Evolutionary conservation across 2,113 vertebrate species (phyloP).

Genomic region (Sturnus vulgaris): DNA sequence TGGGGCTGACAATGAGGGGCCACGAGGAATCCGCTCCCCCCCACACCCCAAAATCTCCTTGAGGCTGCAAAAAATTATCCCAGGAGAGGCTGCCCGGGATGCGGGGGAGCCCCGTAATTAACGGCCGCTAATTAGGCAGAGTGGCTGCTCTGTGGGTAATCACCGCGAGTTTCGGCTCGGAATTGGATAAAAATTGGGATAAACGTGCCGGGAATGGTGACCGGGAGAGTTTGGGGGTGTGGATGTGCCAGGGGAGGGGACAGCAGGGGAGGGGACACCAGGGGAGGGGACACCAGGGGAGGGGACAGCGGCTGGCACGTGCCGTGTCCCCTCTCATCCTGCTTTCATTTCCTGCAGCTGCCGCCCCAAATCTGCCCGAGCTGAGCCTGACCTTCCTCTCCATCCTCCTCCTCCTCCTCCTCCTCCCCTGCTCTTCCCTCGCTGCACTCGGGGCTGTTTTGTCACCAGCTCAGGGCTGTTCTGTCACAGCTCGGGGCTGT

Average conservation of each 20-base stretch:
- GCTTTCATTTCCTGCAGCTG: accelerated
- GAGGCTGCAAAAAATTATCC: not conserved
- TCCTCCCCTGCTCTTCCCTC: not conserved
- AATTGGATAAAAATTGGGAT: accelerated
- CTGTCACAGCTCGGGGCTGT: no score
- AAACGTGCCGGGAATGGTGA: accelerated
- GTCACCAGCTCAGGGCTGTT: not conserved
- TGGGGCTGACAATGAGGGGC: not conserved
- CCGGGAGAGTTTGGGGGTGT: accelerated
- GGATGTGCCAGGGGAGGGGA: no score
- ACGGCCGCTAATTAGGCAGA: accelerated
- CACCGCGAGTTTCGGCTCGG: accelerated
- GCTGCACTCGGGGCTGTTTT: not conserved
- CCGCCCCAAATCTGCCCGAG: not conserved
- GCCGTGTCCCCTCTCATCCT: not conserved
- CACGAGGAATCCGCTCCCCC: accelerated
- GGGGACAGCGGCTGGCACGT: not conserved
- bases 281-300: not conserved
- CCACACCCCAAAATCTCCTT: accelerated
- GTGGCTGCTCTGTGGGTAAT: accelerated
- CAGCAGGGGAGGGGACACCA: accelerated
- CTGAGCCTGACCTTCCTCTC: not conserved
- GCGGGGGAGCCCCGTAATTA: accelerated
- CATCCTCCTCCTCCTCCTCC: not conserved
- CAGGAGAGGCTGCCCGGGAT: not conserved